phyloP scores from a whole-genome alignment of 2,888 invertebrate species.

The Neuroscelio doddi region DNA sequence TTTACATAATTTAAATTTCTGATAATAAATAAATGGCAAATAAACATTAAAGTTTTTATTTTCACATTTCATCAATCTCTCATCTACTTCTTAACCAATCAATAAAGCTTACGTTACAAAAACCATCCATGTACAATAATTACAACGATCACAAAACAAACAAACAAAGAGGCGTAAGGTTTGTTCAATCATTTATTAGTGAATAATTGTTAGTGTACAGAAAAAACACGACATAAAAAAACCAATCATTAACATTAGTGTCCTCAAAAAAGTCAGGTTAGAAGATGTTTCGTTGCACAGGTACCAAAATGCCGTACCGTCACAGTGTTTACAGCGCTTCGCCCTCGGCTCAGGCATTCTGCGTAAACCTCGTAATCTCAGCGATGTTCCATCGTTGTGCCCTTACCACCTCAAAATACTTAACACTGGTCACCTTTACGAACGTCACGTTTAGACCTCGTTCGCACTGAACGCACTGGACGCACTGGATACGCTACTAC shows the following conservation, averaged over 20 bases:
- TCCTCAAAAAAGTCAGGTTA: neutral
- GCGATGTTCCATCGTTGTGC: constrained; percentile 70
- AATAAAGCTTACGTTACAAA: too few relatives aligned
- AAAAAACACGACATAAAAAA: neutral
- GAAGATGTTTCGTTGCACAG: constrained; percentile 6
- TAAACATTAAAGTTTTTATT: too few relatives aligned
- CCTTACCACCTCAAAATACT: constrained; percentile 48
- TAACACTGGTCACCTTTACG: constrained; percentile 9
- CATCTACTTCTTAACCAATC: too few relatives aligned
- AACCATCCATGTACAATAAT: too few relatives aligned
- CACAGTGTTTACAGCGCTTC: constrained; percentile 94
- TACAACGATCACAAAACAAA: neutral
- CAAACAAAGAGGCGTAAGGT: neutral
- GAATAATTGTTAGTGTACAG: neutral
- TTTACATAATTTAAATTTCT: too few relatives aligned
- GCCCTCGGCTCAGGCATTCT: constrained; percentile 84
- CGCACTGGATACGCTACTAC: neutral
- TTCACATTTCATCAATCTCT: too few relatives aligned
- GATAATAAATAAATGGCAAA: too few relatives aligned
- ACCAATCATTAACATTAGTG: neutral
- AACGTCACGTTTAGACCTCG: constrained; percentile 5
- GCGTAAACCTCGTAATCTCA: constrained; percentile 71
- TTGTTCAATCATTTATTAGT: too few relatives aligned
- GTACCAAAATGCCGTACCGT: constrained; percentile 77
- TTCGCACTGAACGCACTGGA: constrained; percentile 35